Evolutionary conservation across 2,888 invertebrate genomes (phyloP), one percentile per base, ranked within the genome.

Genomic region (Drosophila helvetica): DNA sequence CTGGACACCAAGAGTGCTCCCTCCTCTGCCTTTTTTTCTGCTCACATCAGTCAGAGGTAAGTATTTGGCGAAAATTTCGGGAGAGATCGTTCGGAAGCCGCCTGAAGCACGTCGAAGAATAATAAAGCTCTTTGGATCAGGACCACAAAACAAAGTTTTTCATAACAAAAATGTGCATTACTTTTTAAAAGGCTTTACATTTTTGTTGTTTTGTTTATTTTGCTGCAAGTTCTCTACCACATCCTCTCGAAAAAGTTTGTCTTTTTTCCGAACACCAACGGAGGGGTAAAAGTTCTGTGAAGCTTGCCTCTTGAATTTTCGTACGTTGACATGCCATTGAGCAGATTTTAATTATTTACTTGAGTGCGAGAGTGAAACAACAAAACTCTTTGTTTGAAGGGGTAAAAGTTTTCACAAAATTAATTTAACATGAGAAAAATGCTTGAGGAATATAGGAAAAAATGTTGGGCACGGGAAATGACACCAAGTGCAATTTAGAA

Each of bases 301-400:
- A 61, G 25, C 18, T 27, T 27, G 47, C 25, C 38, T n/a, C 7
- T 38, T 15, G 12, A 18, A 38, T 38, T 60, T 22, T 33, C 15
- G 30, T 22, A 10, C 30, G 46, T 18, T 47, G 61, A 46, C 62
- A 47, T 46, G 46, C 9, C 38, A 9, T 38, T n/a, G 38, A 7
- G 19, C 5, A 6, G 38, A 62, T 30, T 61, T 62, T 42, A 62
- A 62, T 62, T 63, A 43, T 63, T 63, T 63, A 63, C 50, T 50
- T 30, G 22, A 22, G 22, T 22, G 17, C 62, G 17, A 19, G 5
- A 1, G 5, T 12, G 33, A n/a, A 22, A 27, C 18, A 18, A 10
- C 30, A 27, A 17, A 54, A 48, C 30, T 62, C 63, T n/a, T 48
- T 65, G 27, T 42, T 55, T 55, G 38, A 47, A 66, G 66, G 47